Percentiles rank a stretch among this genome's conserved stretches.
phyloP scores from a whole-genome alignment of 2,888 invertebrate genomes.

The Cephus pygmeus region DNA sequence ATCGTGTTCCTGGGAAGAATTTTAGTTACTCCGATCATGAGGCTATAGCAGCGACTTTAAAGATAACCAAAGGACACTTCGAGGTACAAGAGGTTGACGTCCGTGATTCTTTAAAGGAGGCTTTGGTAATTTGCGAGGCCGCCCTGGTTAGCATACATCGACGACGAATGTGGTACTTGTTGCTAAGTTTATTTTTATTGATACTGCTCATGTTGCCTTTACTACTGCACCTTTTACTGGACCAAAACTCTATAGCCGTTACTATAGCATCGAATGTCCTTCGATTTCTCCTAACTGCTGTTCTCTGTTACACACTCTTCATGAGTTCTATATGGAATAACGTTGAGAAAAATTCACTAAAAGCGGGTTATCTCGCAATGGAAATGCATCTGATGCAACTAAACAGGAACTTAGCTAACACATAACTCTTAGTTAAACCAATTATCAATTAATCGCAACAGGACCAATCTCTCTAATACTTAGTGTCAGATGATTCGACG shows the following conservation, averaged over 20 bases:
- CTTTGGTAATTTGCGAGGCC: slow-evolving; percentile 71
- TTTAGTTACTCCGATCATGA: slow-evolving; percentile 94
- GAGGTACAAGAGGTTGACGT: slow-evolving; percentile 38
- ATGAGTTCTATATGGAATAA: slow-evolving; percentile 87
- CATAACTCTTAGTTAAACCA: neutral
- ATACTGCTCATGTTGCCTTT: slow-evolving; percentile 68
- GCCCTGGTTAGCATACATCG: slow-evolving; percentile 68
- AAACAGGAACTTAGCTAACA: slow-evolving; percentile 19
- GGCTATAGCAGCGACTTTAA: slow-evolving; percentile 75
- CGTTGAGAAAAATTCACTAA: slow-evolving; percentile 82
- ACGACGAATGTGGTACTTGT: slow-evolving; percentile 69
- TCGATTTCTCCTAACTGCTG: slow-evolving; percentile 73
- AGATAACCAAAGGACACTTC: slow-evolving; percentile 47
- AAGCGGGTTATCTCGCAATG: slow-evolving; percentile 80
- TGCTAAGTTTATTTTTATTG: slow-evolving; percentile 68
- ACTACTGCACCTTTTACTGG: slow-evolving; percentile 54
- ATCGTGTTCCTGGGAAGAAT: slow-evolving; percentile 75
- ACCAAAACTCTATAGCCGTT: slow-evolving; percentile 43
- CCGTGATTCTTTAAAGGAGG: slow-evolving; percentile 68
- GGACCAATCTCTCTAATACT: neutral
- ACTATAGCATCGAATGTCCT: slow-evolving; percentile 69
- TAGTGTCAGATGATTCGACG: neutral
- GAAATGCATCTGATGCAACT: slow-evolving; percentile 67
- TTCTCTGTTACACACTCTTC: slow-evolving; percentile 76
- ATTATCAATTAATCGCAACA: neutral